Base-by-base conservation (phyloP, 1,140 invertebrate genomes). In the Lerema accius region DNA sequence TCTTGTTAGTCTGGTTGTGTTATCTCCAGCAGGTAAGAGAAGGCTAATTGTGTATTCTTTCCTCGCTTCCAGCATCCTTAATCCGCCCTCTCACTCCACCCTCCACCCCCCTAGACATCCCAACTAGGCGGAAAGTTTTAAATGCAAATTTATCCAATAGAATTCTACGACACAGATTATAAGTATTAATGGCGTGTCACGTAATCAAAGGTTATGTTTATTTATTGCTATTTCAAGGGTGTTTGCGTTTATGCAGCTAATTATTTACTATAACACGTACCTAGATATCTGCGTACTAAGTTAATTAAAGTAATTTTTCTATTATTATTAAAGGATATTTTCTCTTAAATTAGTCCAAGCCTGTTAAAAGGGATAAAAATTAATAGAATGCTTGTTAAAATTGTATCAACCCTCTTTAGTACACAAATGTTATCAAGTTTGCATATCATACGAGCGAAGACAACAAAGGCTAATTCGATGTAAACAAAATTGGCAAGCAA, bases 41-140 rank as follows among this genome's bases (percentile, higher is more conserved):
- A 70, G 84, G 76, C 87, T 90, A 90, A 90, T 90, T 90, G 82
- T 89, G 87, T 90, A 90, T 90, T 90, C 87, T 89, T 90, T 90
- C 80, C 86, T 89, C 84, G 87, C 79, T 82, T 73, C 71, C 69
- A 77, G 73, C 81, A 78, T 85, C 82, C 87, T 90, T 89, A 90
- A 90, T 89, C 87, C 84, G 75, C 77, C 82, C 84, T 76, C 71
- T 73, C 64, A 63, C 76, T 76, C 78, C 76, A 69, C 73, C 63
- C 65, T 72, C 73, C 40, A 9, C 19, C 73, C 69, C 65, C 65
- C 59, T 42, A 62, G 63, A 63, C 61, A 65, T 73, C 73, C 78
- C 80, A 87, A 84, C 82, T 81, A 87, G 82, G 82, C 81, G 80
- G 80, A 86, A 89, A 86, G 74, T 88, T 86, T 86, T 82, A 80